phyloP scores from a whole-genome alignment of 2,888 invertebrate genomes.

The Acanthacorydalis orientalis region DNA sequence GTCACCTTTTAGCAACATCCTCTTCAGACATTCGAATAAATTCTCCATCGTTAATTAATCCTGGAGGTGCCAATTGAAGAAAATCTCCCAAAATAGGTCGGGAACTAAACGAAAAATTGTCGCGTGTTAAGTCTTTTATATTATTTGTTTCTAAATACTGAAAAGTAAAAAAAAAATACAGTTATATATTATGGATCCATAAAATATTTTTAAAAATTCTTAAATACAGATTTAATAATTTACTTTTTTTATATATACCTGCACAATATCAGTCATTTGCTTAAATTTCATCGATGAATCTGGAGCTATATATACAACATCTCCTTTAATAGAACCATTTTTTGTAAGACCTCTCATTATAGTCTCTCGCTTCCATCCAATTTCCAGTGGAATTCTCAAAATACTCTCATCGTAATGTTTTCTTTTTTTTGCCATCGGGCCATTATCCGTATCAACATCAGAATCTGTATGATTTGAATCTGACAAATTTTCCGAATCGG shows the following conservation, averaged over 20 bases:
- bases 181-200: constrained; percentile 3
- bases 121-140: constrained; percentile 49
- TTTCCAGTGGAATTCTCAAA: constrained; percentile 43
- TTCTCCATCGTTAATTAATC: constrained; percentile 46
- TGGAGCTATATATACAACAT: constrained; percentile 74
- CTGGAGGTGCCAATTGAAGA: constrained; percentile 54
- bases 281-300: constrained; percentile 40
- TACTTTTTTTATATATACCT: constrained; percentile 28
- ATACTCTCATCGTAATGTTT: constrained; percentile 38
- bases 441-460: constrained; percentile 27
- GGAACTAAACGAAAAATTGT: constrained; percentile 87
- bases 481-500: constrained; percentile 39
- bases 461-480: constrained; percentile 41
- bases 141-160: constrained; percentile 61
- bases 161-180: constrained; percentile 13
- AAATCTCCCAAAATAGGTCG: constrained; percentile 83
- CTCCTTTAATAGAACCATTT: constrained; percentile 78
- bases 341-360: constrained; percentile 74
- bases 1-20: constrained; percentile 62
- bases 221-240: not conserved
- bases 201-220: not conserved
- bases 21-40: constrained; percentile 62
- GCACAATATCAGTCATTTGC: constrained; percentile 44
- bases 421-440: constrained; percentile 23
- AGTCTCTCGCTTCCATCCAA: constrained; percentile 87